A percentile compares a stretch with the other conserved stretches of the same genome.
phyloP scores from a whole-genome alignment of 2,113 vertebrate genomes.

The Phyllostomus hastatus region DNA sequence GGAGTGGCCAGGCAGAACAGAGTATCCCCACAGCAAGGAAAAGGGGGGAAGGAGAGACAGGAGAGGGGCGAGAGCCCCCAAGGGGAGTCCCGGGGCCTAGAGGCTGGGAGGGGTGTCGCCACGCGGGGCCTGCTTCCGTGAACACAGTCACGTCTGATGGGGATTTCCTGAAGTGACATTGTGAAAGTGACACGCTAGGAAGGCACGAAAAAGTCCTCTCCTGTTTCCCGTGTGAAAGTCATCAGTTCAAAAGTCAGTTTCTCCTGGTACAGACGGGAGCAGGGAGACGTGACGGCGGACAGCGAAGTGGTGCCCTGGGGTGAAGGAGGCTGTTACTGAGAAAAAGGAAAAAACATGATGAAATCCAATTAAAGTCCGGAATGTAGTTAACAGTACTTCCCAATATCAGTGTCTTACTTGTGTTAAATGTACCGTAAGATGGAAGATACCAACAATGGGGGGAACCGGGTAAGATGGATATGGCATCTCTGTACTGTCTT shows the following conservation, averaged over 20 bases:
- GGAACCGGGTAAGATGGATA: not conserved
- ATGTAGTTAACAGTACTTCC: not conserved
- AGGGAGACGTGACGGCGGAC: not conserved
- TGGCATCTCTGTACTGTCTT: not conserved
- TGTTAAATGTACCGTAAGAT: not conserved
- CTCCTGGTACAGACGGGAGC: not conserved
- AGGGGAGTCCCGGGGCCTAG: not conserved
- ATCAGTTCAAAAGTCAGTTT: not conserved
- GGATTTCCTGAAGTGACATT: constrained; percentile 1
- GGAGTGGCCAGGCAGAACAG: not conserved
- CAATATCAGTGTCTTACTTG: not conserved
- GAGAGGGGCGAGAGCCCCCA: not conserved
- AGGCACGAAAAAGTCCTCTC: not conserved
- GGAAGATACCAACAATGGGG: not conserved
- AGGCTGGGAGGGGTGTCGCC: not conserved
- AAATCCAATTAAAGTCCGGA: not conserved
- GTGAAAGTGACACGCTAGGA: not conserved
- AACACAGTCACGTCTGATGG: not conserved
- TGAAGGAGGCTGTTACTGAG: not conserved
- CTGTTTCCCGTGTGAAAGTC: not conserved
- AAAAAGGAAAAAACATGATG: not conserved
- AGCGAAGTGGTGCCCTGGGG: not conserved
- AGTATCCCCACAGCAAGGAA: not conserved
- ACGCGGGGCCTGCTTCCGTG: not conserved
- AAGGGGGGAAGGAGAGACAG: not conserved